Base-by-base conservation (phyloP, 2,113 vertebrate genomes). In the Leptobrachium leishanense region DNA sequence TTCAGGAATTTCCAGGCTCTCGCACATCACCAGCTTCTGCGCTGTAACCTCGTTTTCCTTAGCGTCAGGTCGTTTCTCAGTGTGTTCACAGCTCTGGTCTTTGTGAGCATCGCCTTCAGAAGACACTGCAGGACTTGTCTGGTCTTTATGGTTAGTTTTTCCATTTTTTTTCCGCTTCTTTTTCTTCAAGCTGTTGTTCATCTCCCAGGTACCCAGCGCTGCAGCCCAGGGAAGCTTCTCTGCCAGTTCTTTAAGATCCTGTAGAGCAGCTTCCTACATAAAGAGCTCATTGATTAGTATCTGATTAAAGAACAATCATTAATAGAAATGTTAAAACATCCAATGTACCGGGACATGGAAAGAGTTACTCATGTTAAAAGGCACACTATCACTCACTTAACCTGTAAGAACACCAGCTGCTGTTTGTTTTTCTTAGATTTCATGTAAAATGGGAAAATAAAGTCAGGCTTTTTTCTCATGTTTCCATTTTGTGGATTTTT, bases 151-250 rank as follows among this genome's bases (percentile, higher is more conserved):
- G 42, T 85, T 5, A 72, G 3, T 82, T 5, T 69, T 69, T 15
- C 62, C 53, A n/a, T 0, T 39, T 57, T 91, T 95, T 89, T 88
- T 96, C 63, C 88, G 88, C 86, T 96, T 98, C 72, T 89, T 98
- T 87, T 98, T 99, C 87, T 98, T 99, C 6, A 97, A 84, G 72
- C 86, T 90, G 84, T 92, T 90, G 84, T 99, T 99, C 20, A 95
- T 83, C 74, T 93, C 94, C 98, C 97, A 99, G 42, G 97, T 92
- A 87, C 92, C 92, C 74, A 99, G 85, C 0, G 97, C 93, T 39
- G 90, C 71, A 0, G 84, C 87, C 97, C 98, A 98, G 43, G 94
- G 88, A n/a, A 99, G 92, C 15, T 90, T 90, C 72, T 91, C 90
- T 84, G 94, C 95, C 64, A 99, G 88, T 72, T 93, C 86, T 90